A percentile compares a stretch with the other conserved stretches of the same genome.
Conservation (phyloP, 2,113 vertebrate genomes). For the Apodemus speciosus region DNA sequence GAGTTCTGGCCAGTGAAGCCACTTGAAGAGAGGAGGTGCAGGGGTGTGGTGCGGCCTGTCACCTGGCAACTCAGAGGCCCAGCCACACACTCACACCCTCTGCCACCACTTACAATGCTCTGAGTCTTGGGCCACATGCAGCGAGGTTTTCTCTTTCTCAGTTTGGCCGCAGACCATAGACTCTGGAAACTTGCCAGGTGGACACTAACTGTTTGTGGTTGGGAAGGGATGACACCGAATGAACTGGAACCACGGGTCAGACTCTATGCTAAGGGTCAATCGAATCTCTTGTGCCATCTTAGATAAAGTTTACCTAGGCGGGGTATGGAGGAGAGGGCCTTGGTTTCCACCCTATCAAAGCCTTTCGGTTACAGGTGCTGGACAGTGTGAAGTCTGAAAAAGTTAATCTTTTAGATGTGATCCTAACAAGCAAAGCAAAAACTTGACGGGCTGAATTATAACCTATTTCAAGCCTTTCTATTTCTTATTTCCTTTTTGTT, state of each 20-base stretch:
- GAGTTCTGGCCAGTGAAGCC: neutral
- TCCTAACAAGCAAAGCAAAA: too few species aligned
- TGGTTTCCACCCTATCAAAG: too few species aligned
- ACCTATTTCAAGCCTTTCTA: too few species aligned
- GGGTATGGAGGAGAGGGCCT: too few species aligned
- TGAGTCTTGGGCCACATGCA: neutral
- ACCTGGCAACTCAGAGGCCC: neutral
- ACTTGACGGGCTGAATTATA: too few species aligned
- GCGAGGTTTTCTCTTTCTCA: neutral
- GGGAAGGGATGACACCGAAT: neutral
- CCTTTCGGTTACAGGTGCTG: too few species aligned
- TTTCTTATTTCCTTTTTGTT: too few species aligned
- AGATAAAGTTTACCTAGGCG: too few species aligned
- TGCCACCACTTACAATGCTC: neutral
- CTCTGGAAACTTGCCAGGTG: neutral
- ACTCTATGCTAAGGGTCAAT: neutral
- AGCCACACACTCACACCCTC: accelerated
- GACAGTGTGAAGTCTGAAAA: too few species aligned
- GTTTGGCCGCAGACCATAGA: neutral
- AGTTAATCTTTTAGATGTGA: too few species aligned
- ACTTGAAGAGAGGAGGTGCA: neutral
- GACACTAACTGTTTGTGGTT: neutral
- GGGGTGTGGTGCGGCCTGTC: neutral
- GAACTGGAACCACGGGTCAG: neutral
- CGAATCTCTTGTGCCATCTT: too few species aligned